Conservation (phyloP, 2,113 vertebrate species). For the Protobothrops flavoviridis region DNA sequence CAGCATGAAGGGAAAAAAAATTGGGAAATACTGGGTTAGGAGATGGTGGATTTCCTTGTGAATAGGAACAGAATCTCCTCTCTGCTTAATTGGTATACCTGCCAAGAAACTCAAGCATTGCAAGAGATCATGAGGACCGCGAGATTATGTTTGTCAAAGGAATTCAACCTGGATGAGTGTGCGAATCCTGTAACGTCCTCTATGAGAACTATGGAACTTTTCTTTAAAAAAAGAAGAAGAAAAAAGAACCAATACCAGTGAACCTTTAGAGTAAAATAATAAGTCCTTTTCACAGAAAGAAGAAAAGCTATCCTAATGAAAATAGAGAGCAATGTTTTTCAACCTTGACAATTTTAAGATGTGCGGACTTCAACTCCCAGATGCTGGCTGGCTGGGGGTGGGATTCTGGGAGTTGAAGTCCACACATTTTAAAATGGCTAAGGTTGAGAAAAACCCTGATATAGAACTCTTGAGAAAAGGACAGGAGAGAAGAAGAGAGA, state of each 20-base stretch:
- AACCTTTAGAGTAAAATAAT: background rate
- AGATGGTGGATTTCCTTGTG: background rate
- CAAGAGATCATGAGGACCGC: background rate
- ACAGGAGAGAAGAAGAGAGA: background rate
- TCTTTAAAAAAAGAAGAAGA: background rate
- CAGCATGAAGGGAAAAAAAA: too few species aligned
- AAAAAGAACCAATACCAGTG: background rate
- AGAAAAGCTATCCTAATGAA: too few species aligned
- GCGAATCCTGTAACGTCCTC: background rate
- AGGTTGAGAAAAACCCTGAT: background rate
- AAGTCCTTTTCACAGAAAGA: background rate
- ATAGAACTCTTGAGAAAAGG: background rate
- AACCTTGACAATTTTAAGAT: too few species aligned
- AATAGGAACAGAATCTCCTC: background rate
- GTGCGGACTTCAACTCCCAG: too few species aligned
- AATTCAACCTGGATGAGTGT: background rate
- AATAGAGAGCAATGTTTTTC: too few species aligned
- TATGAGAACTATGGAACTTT: background rate
- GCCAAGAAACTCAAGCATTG: background rate
- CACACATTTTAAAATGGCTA: too few species aligned
- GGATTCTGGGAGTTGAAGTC: too few species aligned
- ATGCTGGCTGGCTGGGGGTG: too few species aligned
- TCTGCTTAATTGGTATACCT: background rate
- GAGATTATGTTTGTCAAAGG: background rate
- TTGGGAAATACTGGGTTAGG: too few species aligned